These are phyloP conservation scores for Phalacrocorax pelagicus DNA, from an alignment of 2,113 vertebrate species.

Conservation along the genomic window DNA sequence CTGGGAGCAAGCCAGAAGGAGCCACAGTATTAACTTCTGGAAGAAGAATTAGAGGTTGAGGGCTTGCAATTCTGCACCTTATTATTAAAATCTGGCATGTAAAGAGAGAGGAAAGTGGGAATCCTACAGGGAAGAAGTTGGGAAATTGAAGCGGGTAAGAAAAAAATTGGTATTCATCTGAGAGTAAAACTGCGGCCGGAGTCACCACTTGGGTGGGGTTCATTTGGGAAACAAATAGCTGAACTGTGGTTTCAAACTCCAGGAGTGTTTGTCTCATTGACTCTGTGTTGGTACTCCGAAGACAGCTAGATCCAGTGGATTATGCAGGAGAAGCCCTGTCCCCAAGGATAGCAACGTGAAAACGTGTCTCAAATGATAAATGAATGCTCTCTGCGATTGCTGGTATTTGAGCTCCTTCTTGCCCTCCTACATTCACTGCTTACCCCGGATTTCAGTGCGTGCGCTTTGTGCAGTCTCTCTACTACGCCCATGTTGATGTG, in stretches of 20 bases:
- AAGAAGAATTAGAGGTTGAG: not conserved
- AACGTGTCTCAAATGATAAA: fast-evolving
- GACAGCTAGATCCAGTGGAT: not conserved
- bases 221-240: not conserved
- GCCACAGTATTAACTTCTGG: not conserved
- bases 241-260: not conserved
- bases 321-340: not conserved
- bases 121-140: not conserved
- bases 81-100: not conserved
- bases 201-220: not conserved
- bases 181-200: not conserved
- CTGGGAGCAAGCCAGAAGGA: not conserved
- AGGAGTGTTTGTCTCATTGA: not conserved
- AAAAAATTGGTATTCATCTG: not conserved
- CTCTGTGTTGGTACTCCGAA: not conserved
- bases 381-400: not conserved
- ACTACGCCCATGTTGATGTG: not conserved
- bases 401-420: not conserved
- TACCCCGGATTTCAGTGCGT: not conserved
- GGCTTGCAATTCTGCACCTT: not conserved
- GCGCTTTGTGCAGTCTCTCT: not conserved
- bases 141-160: not conserved
- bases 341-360: not conserved
- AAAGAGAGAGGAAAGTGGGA: not conserved
- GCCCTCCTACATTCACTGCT: not conserved